Conservation (phyloP, 2,888 invertebrate species). For the Julus scandinavius region DNA sequence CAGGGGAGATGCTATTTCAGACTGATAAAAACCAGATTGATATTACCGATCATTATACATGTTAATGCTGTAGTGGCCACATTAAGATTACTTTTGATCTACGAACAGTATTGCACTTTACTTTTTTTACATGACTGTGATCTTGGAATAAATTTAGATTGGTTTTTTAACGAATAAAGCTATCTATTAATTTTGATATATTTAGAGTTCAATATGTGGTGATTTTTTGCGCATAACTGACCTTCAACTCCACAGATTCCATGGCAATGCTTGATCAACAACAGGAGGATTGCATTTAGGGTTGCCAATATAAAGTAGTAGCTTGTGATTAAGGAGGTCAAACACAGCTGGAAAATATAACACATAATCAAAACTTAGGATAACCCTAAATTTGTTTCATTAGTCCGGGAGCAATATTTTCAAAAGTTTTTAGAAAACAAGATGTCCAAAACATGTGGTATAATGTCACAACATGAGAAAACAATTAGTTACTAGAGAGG, state of each 20-base stretch:
- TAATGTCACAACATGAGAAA: no score
- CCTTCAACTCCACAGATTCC: not conserved
- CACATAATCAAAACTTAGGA: not conserved
- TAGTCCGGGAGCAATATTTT: no score
- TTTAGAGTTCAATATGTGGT: no score
- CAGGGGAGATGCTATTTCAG: not conserved
- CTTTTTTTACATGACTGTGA: not conserved
- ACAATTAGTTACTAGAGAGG: no score
- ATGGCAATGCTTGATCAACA: not conserved
- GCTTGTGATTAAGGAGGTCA: conserved; percentile 42
- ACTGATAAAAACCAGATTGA: not conserved
- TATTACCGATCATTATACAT: not conserved
- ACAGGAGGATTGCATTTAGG: conserved; percentile 30
- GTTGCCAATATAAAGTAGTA: conserved; percentile 46
- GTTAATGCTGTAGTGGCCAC: not conserved
- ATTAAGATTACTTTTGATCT: no score
- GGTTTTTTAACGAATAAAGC: not conserved
- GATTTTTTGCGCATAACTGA: not conserved
- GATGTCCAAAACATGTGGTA: no score
- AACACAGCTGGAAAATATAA: conserved; percentile 41
- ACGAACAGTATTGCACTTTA: not conserved
- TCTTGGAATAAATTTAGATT: not conserved
- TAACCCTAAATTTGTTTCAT: no score
- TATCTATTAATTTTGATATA: not conserved
- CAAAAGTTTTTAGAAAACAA: no score